phyloP scores from a whole-genome alignment of 1,140 invertebrate species.

The Drosophila setifemur region DNA sequence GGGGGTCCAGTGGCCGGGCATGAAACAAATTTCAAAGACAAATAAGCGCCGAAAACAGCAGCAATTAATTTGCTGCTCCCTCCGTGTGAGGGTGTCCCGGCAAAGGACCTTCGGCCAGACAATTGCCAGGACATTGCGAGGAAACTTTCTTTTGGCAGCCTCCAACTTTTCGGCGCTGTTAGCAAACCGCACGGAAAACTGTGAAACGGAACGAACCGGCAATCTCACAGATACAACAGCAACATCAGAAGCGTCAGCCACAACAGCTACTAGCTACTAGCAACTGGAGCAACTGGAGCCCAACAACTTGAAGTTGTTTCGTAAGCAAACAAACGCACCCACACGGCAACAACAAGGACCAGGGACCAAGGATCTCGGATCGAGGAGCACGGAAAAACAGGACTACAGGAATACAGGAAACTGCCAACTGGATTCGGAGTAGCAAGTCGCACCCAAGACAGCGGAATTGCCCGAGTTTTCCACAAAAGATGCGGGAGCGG shows the following conservation, averaged over 20 bases:
- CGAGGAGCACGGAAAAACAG: too few relatives aligned
- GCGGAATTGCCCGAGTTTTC: slow-evolving; percentile 9
- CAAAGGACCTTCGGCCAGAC: slow-evolving; percentile 55
- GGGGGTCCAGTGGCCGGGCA: slow-evolving; percentile 41
- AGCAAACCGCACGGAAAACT: slow-evolving; percentile 71
- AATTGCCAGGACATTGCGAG: slow-evolving; percentile 51
- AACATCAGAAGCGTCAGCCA: slow-evolving; percentile 51
- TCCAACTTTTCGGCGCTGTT: slow-evolving; percentile 65
- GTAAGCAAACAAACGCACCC: slow-evolving; percentile 72
- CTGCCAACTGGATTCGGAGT: slow-evolving; percentile 26
- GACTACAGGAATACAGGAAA: too few relatives aligned
- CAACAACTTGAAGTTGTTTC: slow-evolving; percentile 74
- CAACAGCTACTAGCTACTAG: slow-evolving; percentile 75
- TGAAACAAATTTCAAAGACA: slow-evolving; percentile 81
- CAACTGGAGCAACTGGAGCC: slow-evolving; percentile 73
- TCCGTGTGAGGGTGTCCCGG: slow-evolving; percentile 41
- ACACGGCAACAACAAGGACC: slow-evolving; percentile 43
- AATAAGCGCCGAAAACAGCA: slow-evolving; percentile 80
- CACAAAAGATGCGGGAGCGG: slow-evolving; percentile 24
- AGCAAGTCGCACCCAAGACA: not conserved
- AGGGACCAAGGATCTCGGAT: slow-evolving; percentile 1
- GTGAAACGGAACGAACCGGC: slow-evolving; percentile 44
- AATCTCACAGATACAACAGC: slow-evolving; percentile 7
- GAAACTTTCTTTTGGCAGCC: slow-evolving; percentile 40
- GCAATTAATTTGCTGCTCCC: slow-evolving; percentile 77